Conservation (phyloP, 1,140 invertebrate genomes). For the Delia radicum region DNA sequence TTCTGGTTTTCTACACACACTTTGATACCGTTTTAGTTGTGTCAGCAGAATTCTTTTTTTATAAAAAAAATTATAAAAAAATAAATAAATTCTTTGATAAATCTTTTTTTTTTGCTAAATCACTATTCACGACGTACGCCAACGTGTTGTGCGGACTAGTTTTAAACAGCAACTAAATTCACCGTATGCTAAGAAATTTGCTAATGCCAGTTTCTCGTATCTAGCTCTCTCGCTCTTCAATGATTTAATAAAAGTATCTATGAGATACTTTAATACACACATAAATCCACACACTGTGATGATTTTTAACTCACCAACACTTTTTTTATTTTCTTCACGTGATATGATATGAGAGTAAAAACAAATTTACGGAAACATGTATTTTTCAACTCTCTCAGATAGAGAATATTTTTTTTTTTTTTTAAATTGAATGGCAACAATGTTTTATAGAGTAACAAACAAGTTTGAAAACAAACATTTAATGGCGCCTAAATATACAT, state of each 20-base stretch:
- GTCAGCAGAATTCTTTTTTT: background rate
- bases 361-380: too few species aligned
- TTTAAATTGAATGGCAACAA: too few species aligned
- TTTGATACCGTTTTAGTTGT: background rate
- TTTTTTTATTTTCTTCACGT: too few species aligned
- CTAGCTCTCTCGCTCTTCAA: background rate
- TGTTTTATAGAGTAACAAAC: too few species aligned
- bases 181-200: background rate
- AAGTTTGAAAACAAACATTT: too few species aligned
- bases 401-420: too few species aligned
- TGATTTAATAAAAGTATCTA: background rate
- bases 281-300: background rate
- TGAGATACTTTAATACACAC: background rate
- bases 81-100: conserved; percentile 1
- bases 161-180: conserved; percentile 11
- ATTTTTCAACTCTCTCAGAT: too few species aligned
- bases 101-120: background rate
- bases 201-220: background rate
- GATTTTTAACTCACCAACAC: background rate
- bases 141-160: conserved; percentile 15
- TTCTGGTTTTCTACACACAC: background rate
- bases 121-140: background rate
- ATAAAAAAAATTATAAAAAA: conserved; percentile 16
- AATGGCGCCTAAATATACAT: too few species aligned
- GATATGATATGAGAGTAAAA: too few species aligned